These are phyloP conservation scores for Centropus unirufus DNA, from an alignment of 2,113 vertebrate species.

Conservation along the genomic window DNA sequence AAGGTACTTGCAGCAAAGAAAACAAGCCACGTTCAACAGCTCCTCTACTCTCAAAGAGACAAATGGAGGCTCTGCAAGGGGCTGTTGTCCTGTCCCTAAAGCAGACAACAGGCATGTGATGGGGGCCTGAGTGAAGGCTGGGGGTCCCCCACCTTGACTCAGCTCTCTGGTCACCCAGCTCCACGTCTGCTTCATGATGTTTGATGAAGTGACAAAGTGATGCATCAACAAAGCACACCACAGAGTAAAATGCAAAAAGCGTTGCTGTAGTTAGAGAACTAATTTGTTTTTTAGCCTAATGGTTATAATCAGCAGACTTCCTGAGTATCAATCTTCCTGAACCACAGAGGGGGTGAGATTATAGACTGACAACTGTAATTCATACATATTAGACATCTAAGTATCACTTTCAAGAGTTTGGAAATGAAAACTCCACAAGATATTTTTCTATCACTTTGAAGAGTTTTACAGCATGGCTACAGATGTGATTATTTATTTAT, in stretches of 20 bases:
- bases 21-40: neutral
- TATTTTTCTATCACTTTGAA: slow-evolving; percentile 13
- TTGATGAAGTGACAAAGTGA: neutral
- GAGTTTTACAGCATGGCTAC: neutral
- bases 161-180: neutral
- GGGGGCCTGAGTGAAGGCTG: neutral
- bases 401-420: slow-evolving; percentile 48
- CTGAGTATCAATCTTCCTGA: slow-evolving; percentile 65
- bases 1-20: neutral
- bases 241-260: slow-evolving; percentile 4
- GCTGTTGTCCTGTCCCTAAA: neutral
- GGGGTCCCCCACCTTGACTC: neutral
- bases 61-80: neutral
- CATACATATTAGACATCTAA: slow-evolving; percentile 60
- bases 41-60: neutral
- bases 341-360: slow-evolving; percentile 47
- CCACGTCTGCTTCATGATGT: neutral
- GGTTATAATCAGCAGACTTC: slow-evolving; percentile 66
- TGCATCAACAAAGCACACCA: neutral
- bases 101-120: neutral
- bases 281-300: slow-evolving; percentile 70
- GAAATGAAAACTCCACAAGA: slow-evolving; percentile 49
- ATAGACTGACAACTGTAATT: slow-evolving; percentile 56
- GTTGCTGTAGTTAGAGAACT: slow-evolving; percentile 35
- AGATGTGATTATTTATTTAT: neutral